Evolutionary conservation across 2,888 invertebrate genomes (phyloP), one percentile per base, ranked within the genome.

Genomic region (Amphipyra tragopoginis): DNA sequence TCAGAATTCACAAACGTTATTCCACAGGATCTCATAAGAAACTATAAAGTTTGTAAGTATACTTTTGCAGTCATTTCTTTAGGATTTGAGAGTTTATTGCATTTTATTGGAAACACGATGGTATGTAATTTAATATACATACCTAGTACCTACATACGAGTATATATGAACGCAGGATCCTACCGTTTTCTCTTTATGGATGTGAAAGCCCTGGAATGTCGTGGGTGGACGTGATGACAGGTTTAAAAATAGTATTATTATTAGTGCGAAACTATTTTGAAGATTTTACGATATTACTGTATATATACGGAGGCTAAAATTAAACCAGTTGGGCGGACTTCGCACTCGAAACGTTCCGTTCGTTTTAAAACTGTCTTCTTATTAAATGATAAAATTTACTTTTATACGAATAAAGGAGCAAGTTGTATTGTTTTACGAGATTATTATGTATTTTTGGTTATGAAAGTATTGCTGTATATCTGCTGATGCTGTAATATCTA

Each of bases 161-260:
- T n/a, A n/a, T n/a, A n/a, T 65, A 58, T 65, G 58, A 64, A 56
- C 55, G 56, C 47, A 55, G 52, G 44, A 52, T 57, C 65, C 65
- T 63, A 44, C 45, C 50, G 53, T 62, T 65, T 57, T 59, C 26
- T 52, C 59, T 58, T 63, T 63, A 67, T 62, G 70, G 10, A 50
- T 50, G 44, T 74, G 74, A 79, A 77, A 71, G 73, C 55, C 36
- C 65, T 65, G 72, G 76, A 79, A 83, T 82, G 69, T 58, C 42
- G 83, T 79, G 72, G 78, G 80, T 75, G 69, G 64, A 68, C 73
- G 57, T 73, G 68, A 74, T 75, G 80, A 79, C 79, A 73, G 76
- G 54, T 82, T 76, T 72, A 62, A 70, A 80, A 69, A 76, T 76
- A 80, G 75, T 66, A 71, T 75, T 71, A 75, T 75, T 80, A 75